Evolutionary conservation across 2,797 vertebrate species (phyloP), one percentile per base, ranked within the genome.

Genomic region (Iguana delicatissima): DNA sequence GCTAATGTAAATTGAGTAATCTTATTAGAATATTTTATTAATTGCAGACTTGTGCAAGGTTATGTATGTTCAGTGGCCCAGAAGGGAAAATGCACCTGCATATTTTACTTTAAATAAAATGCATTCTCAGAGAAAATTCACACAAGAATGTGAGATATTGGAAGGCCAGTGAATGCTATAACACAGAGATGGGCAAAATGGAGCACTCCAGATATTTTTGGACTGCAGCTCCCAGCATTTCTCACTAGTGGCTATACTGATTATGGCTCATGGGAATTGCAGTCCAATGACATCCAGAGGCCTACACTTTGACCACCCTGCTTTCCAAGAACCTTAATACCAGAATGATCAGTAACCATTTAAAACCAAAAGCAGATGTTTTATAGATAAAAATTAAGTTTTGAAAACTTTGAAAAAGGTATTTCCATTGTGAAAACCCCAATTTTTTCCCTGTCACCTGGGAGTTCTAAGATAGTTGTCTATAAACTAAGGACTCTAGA

Each of bases 361-460:
- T 76, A 22, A 86, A 76, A 86, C 32, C 50, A 52, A 24, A 9
- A 74, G 67, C 10, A 55, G n/a, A n/a, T 52, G 57, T 76, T 86
- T 86, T 86, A 32, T 13, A 29, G 12, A 74, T 57, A n/a, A 86
- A 76, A 76, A 86, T 29, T 52, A 38, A 22, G 32, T 67, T 84
- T 84, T 59, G 32, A 81, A 81, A 57, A 10, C 64, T 84, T 84
- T 22, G 42, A 72, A 69, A 32, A 50, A n/a, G 6, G 16, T 3
- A 29, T n/a, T 38, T 29, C 16, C 22, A 64, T 64, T n/a, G 26
- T 83, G n/a, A 62, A 62, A 83, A 72, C n/a, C 6, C 46, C 32
- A 95, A 90, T 42, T 35, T 90, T 93, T 86, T 59, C 89, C 69
- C 73, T 87, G 67, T 93, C 24, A 35, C 91, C 52, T 87, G 69